These are phyloP conservation scores for Egretta garzetta DNA, from an alignment of 2,113 vertebrate species.

Conservation along the genomic window DNA sequence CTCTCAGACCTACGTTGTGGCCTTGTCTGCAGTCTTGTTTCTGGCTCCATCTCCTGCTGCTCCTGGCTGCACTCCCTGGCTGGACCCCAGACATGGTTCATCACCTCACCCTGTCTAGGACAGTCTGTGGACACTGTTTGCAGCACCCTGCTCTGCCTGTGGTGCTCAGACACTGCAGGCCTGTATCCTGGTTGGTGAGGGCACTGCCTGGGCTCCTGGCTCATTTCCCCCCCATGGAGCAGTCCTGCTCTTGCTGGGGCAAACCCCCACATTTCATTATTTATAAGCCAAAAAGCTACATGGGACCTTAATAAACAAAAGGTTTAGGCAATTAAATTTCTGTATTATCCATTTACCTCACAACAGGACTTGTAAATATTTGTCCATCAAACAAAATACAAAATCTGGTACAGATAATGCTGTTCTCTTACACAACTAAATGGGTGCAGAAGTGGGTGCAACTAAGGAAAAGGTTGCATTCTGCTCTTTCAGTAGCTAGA, in stretches of 20 bases:
- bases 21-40: not conserved
- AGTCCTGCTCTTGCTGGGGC: not conserved
- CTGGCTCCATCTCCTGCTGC: not conserved
- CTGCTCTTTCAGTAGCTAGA: constrained; percentile 12
- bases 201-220: not conserved
- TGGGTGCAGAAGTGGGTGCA: constrained; percentile 15
- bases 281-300: not conserved
- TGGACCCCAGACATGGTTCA: not conserved
- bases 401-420: constrained; percentile 42
- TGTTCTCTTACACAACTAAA: constrained; percentile 55
- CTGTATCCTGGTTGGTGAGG: not conserved
- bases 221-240: not conserved
- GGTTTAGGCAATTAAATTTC: not conserved
- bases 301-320: not conserved
- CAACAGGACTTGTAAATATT: constrained; percentile 45
- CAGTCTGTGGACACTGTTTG: not conserved
- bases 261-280: not conserved
- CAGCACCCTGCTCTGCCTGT: not conserved
- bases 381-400: constrained; percentile 51
- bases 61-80: not conserved
- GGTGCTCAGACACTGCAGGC: not conserved
- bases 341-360: constrained; percentile 28
- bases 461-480: constrained; percentile 37
- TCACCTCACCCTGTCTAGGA: not conserved
- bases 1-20: not conserved